Evolutionary conservation across 1,140 invertebrate genomes (phyloP), one percentile per base, ranked within the genome.

Genomic region (Dendrolimus punctatus): DNA sequence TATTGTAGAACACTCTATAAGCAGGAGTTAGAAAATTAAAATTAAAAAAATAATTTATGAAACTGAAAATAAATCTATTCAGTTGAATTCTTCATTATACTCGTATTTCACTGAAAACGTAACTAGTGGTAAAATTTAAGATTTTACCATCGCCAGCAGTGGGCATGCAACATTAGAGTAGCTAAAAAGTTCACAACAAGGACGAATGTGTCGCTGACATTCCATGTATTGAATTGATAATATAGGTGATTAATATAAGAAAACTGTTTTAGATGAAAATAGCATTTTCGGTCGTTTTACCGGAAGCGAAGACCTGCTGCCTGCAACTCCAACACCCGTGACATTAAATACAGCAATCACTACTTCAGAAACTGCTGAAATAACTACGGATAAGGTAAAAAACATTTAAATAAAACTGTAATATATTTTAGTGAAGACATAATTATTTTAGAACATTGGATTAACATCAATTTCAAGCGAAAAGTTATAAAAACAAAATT

Each of bases 251-350:
- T 45, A 5, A 9, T 45, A n/a, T n/a, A 45, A 8, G n/a, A 8
- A 5, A 47, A 40, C 50, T 57, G 45, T 64, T 66, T 48, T 48
- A 85, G 82, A 85, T 57, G 80, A 83, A 66, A 85, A 85, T 51
- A 83, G 80, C 46, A 83, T 85, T 45, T 85, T 85, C 39, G 82
- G 82, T 7, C 62, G 60, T 42, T 85, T 85, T 64, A 74, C 76
- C 1, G 69, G 69, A 40, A 58, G 61, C 5, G 66, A 73, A 7
- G 73, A 74, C 6, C 55, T 69, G 8, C 49, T 68, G 9, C 57
- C 63, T 8, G 42, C 68, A 4, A 64, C 49, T 40, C 56, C 56
- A 44, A 50, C 46, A 52, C 57, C 58, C 49, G 57, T 43, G 66
- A 69, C 23, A 23, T 23, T 23, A 39, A 58, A 51, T 6, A 58